Evolutionary conservation across 2,888 invertebrate genomes (phyloP), one percentile per base, ranked within the genome.

Genomic region (Meloe dianella): DNA sequence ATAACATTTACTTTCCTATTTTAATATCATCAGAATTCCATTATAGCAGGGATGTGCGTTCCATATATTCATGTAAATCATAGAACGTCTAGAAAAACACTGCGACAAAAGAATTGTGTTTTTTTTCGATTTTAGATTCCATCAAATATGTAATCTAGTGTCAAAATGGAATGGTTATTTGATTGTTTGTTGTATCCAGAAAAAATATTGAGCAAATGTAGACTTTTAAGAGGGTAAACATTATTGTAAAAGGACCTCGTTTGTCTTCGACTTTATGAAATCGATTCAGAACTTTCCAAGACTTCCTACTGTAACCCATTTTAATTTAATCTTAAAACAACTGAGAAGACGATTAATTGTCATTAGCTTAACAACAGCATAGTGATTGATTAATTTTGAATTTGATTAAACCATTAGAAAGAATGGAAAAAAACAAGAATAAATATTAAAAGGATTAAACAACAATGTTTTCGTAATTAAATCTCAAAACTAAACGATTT

Each of bases 31-130:
- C 6, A 24, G 5, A 24, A 54, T 54, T 54, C 54, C 54, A 54
- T 54, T 14, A 54, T 5, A 6, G 22, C 12, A 24, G 22, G 1
- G 24, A 24, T 6, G 24, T 24, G 24, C 14, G 22, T 24, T 54
- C 54, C 54, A 54, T 54, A 54, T 54, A 54, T 54, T 54, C 24
- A 54, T 54, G 54, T 24, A 54, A 54, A 54, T 54, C 54, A 54
- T 14, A 12, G 54, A 51, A 22, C 10, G 51, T 10, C 47, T 20
- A 22, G 5, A 22, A 22, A 2, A 51, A 4, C 22, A 51, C 51
- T n/a, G n/a, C n/a, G n/a, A n/a, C n/a, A 51, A 22, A 51, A 22
- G 51, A 54, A 54, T 24, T 24, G 54, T 24, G 14, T 4, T 24
- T 54, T 24, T 54, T 54, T 1, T 5, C 54, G 12, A 0, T 7